These are phyloP conservation scores for Enteromius afrohamiltoni DNA, from an alignment of 2,797 vertebrate genomes.

Conservation along the genomic window DNA sequence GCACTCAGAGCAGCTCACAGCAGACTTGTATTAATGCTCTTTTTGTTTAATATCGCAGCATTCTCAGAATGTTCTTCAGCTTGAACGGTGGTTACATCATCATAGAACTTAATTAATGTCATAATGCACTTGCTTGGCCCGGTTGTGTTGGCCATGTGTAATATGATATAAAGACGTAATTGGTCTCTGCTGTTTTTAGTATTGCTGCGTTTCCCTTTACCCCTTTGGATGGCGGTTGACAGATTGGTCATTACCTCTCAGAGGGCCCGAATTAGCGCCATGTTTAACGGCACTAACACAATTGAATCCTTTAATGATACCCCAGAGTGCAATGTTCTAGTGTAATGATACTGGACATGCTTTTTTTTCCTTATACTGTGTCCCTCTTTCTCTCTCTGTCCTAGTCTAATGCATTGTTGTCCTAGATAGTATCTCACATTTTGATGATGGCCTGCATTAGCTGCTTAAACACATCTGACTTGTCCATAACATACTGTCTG, in stretches of 20 bases:
- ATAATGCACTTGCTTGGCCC: slow-evolving; percentile 59
- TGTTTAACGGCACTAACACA: slow-evolving; percentile 68
- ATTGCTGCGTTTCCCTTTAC: slow-evolving; percentile 57
- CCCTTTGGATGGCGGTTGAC: slow-evolving; percentile 59
- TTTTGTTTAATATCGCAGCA: slow-evolving; percentile 20
- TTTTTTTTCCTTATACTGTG: slow-evolving; percentile 53
- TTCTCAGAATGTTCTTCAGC: slow-evolving; percentile 43
- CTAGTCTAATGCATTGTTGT: slow-evolving; percentile 54
- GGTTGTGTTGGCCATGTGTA: slow-evolving; percentile 58
- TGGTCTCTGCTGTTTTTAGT: slow-evolving; percentile 63
- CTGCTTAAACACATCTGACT: slow-evolving; percentile 36
- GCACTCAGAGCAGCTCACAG: not conserved
- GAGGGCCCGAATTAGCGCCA: slow-evolving; percentile 64
- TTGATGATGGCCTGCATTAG: slow-evolving; percentile 54
- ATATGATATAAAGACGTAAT: slow-evolving; percentile 67
- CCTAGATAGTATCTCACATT: slow-evolving; percentile 57
- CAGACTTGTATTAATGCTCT: slow-evolving; percentile 14
- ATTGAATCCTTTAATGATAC: slow-evolving; percentile 66
- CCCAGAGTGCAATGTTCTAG: slow-evolving; percentile 67
- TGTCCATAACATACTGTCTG: slow-evolving; percentile 28
- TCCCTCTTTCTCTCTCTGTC: slow-evolving; percentile 42
- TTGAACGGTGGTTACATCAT: slow-evolving; percentile 62
- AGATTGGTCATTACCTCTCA: slow-evolving; percentile 67
- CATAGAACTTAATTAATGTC: slow-evolving; percentile 60
- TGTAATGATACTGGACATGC: slow-evolving; percentile 64